Base-by-base conservation (phyloP, 2,797 vertebrate species). In the Sylvilagus floridanus region DNA sequence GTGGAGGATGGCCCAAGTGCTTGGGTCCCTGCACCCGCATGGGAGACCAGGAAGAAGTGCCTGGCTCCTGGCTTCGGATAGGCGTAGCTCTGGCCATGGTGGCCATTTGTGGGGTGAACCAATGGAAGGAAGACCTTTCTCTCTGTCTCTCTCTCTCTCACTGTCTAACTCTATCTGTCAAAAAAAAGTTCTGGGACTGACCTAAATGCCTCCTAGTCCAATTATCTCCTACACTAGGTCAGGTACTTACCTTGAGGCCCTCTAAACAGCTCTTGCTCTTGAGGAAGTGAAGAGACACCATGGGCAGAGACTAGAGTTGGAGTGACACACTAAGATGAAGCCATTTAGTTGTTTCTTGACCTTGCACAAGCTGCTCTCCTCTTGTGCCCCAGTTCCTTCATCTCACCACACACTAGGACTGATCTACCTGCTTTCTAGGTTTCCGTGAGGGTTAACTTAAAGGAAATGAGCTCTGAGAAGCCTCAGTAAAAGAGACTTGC, bases 231-330 rank as follows among this genome's bases (percentile, higher is more conserved):
- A 47, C 42, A 4, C 30, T 5, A 4, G 62, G 37, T 52, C 24
- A 32, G 8, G 32, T 6, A 52, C 37, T 60, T 30, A 8, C 3
- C 1, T 10, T 21, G 19, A 0, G 4, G 69, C 7, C 12, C 14
- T 13, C 65, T 62, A 32, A 81, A 60, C 4, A 84, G 22, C 7
- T 13, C 16, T 60, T 28, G 12, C 6, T 71, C 42, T 42, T 65
- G 13, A 2, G 17, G 7, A 12, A 91, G 17, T 12, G 4, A 78
- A 72, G 54, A 82, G 68, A 63, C 28, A 4, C 13, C 16, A 9
- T 16, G 1, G 3, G 17, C 3, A 71, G 54, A 69, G 52, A 47
- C 4, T 5, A 2, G 19, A 11, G 1, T n/a, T 17, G 0, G 0
- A 7, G 26, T 1, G 78, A 22, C n/a, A 71, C 11, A 2, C 0